phyloP scores from a whole-genome alignment of 1,140 invertebrate species.

The Cotesia vestalis region DNA sequence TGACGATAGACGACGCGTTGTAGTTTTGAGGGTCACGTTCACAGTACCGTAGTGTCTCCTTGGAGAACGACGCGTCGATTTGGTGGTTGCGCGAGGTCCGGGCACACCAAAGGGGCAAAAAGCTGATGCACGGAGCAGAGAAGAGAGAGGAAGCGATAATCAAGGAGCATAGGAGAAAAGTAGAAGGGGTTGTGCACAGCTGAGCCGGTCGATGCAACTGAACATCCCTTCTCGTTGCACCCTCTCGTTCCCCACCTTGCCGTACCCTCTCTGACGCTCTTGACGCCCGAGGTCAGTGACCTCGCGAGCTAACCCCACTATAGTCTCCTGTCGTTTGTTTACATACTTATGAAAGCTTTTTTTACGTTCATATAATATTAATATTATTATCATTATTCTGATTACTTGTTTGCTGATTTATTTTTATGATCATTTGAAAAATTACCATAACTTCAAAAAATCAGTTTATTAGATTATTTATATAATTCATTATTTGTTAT shows the following conservation, averaged over 20 bases:
- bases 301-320: conserved; percentile 8
- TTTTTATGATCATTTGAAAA: too few species aligned
- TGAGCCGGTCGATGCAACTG: conserved; percentile 38
- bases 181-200: conserved; percentile 26
- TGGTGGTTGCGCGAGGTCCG: conserved; percentile 38
- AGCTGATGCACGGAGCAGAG: background rate
- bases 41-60: conserved; percentile 19
- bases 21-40: conserved; percentile 39
- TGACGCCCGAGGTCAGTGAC: conserved; percentile 29
- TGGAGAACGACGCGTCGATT: conserved; percentile 25
- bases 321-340: conserved; percentile 26
- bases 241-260: conserved; percentile 19
- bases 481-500: too few species aligned
- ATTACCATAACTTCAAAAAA: too few species aligned
- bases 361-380: background rate
- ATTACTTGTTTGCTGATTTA: background rate
- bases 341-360: background rate
- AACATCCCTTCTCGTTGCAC: conserved; percentile 31
- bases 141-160: background rate
- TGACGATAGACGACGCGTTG: background rate
- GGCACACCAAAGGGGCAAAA: conserved; percentile 23
- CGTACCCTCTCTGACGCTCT: conserved; percentile 17
- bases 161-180: background rate
- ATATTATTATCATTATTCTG: background rate
- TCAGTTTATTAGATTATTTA: too few species aligned